phyloP scores from a whole-genome alignment of 1,140 invertebrate species.

The Drosophila quadrilineata region DNA sequence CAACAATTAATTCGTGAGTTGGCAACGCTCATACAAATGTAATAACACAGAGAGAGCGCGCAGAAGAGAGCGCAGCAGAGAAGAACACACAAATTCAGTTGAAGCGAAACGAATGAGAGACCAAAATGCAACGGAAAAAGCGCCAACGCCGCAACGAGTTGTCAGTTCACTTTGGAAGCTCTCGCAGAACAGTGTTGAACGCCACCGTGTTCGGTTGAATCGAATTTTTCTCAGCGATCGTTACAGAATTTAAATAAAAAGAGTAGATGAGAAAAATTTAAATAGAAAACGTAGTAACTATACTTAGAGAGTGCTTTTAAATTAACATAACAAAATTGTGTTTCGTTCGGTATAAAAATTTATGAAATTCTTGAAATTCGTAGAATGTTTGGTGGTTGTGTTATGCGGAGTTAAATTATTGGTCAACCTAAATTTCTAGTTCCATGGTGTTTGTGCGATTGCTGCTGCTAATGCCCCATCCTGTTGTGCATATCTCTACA shows the following conservation, averaged over 20 bases:
- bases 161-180: conserved; percentile 39
- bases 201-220: not conserved
- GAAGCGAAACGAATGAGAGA: conserved; percentile 29
- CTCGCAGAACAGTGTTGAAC: conserved; percentile 25
- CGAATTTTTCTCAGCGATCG: conserved; percentile 15
- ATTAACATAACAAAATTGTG: conserved; percentile 14
- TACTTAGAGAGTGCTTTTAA: conserved; percentile 59
- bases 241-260: conserved; percentile 34
- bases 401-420: conserved; percentile 47
- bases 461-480: conserved; percentile 42
- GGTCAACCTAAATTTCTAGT: conserved; percentile 25
- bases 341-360: no score
- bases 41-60: conserved; percentile 4
- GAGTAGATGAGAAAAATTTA: not conserved
- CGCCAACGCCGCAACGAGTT: conserved; percentile 44
- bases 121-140: conserved; percentile 46
- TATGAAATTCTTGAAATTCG: no score
- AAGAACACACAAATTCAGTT: not conserved
- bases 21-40: conserved; percentile 12
- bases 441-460: conserved; percentile 51
- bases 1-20: conserved; percentile 20
- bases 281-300: conserved; percentile 11
- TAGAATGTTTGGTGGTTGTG: conserved; percentile 37
- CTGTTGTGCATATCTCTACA: conserved; percentile 53
- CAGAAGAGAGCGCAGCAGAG: not conserved